Conservation (phyloP, 1,140 invertebrate species). For the Saccostrea glomerata region DNA sequence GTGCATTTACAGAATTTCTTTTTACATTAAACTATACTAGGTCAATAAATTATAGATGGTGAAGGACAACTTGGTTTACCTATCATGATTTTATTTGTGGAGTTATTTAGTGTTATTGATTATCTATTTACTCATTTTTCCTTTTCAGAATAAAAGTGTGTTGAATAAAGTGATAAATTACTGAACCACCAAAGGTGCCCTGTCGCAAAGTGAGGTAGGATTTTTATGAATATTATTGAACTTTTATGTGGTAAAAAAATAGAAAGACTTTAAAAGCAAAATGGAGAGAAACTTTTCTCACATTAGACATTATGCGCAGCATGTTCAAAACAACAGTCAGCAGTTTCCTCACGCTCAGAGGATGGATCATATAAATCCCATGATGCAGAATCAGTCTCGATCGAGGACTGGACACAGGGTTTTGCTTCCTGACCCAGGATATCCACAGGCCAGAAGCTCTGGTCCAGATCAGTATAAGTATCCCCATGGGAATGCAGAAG, state of each 20-base stretch:
- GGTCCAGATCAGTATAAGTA: background rate
- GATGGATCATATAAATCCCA: background rate
- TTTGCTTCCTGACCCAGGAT: background rate
- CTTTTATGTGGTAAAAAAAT: background rate
- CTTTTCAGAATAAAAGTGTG: background rate
- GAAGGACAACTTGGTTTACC: too few relatives aligned
- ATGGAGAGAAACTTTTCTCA: conserved; percentile 17
- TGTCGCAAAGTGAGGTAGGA: background rate
- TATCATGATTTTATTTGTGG: too few relatives aligned
- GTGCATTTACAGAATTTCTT: too few relatives aligned
- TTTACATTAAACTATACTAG: too few relatives aligned
- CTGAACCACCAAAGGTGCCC: background rate
- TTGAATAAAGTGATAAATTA: background rate
- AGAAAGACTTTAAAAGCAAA: background rate
- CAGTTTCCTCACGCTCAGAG: background rate
- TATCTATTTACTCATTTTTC: background rate
- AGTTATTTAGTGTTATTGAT: too few relatives aligned
- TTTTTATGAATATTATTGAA: background rate
- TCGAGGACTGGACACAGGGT: background rate
- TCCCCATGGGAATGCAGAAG: background rate
- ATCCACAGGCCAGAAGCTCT: background rate
- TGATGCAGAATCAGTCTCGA: background rate
- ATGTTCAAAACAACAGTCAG: background rate
- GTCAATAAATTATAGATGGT: too few relatives aligned
- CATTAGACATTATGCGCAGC: background rate